These are phyloP conservation scores for Poicephalus gulielmi DNA, from an alignment of 2,113 vertebrate genomes.

Conservation along the genomic window DNA sequence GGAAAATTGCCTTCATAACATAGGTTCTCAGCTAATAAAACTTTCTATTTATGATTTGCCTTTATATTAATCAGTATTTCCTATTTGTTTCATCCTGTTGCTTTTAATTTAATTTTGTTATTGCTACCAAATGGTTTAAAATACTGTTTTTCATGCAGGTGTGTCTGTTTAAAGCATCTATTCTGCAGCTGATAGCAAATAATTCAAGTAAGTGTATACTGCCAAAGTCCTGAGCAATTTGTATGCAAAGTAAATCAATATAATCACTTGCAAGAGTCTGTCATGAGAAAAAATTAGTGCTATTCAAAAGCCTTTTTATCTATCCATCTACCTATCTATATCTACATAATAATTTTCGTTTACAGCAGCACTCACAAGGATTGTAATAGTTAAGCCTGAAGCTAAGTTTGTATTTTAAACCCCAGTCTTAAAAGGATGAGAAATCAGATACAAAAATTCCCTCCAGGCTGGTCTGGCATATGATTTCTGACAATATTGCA, in stretches of 20 bases:
- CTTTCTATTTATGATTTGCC: not conserved
- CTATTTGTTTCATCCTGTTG: not conserved
- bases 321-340: not conserved
- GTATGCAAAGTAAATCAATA: conserved; percentile 68
- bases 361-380: not conserved
- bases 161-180: conserved; percentile 30
- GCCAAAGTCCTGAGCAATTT: conserved; percentile 52
- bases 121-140: conserved; percentile 33
- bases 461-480: not conserved
- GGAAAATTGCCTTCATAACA: not conserved
- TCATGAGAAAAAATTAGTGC: conserved; percentile 42
- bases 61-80: not conserved
- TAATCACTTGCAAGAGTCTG: conserved; percentile 55
- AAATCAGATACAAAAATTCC: not conserved
- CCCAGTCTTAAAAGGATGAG: conserved; percentile 10
- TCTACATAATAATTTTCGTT: not conserved
- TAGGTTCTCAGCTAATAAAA: not conserved
- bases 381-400: not conserved
- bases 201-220: conserved; percentile 47
- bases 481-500: not conserved
- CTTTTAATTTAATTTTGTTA: conserved; percentile 11
- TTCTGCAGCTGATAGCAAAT: conserved; percentile 63
- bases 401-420: not conserved
- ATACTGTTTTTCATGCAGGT: not conserved
- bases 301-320: not conserved